These are phyloP conservation scores for Melopsittacus undulatus DNA, from an alignment of 2,797 vertebrate species.

Conservation along the genomic window DNA sequence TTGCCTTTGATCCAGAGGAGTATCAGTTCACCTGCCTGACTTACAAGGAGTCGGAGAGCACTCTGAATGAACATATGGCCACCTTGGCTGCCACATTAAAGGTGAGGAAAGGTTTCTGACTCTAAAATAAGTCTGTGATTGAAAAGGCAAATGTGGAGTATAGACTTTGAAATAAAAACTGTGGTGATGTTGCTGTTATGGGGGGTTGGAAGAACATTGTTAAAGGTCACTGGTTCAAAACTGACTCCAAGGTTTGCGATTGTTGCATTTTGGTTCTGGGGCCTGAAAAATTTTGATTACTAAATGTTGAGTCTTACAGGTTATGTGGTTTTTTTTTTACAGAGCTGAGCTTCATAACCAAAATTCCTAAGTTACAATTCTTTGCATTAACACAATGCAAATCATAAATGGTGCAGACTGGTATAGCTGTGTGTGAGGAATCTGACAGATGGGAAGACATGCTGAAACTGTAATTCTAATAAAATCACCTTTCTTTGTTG, in stretches of 20 bases:
- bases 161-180: neutral
- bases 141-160: neutral
- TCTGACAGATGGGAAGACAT: constrained; percentile 13
- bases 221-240: neutral
- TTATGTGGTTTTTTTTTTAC: neutral
- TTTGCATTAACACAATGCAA: neutral
- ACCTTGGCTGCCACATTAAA: constrained; percentile 91
- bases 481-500: neutral
- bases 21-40: constrained; percentile 97
- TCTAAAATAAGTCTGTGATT: neutral
- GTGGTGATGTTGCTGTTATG: neutral
- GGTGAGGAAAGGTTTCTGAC: constrained; percentile 79
- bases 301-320: neutral
- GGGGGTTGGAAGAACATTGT: neutral
- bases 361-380: neutral
- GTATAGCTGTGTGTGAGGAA: neutral
- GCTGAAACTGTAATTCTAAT: constrained; percentile 11
- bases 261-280: neutral
- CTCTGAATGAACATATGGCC: constrained; percentile 92
- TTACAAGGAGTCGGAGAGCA: constrained; percentile 95
- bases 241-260: neutral
- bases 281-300: neutral
- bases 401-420: neutral
- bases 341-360: neutral
- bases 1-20: constrained; percentile 96